These are phyloP conservation scores for Hippocampus barbouri DNA, from an alignment of 2,113 vertebrate genomes.

Conservation along the genomic window DNA sequence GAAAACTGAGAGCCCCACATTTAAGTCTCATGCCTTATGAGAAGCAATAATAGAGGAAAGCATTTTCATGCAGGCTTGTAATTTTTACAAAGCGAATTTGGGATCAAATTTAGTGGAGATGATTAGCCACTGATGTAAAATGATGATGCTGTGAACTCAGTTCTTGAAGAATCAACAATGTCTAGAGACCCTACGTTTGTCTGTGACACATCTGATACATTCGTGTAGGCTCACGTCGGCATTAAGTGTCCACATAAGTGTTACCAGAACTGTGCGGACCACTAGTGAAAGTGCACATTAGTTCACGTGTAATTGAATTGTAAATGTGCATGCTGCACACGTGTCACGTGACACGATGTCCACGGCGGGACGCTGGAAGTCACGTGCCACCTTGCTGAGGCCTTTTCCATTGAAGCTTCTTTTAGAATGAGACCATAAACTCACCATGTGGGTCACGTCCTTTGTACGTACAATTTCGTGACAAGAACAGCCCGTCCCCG, in stretches of 20 bases:
- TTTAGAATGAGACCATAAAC: neutral
- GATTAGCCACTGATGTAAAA: neutral
- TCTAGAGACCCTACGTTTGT: too few relatives aligned
- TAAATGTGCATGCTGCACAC: slow-evolving; percentile 14
- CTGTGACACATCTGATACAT: too few relatives aligned
- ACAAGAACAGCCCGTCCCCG: neutral
- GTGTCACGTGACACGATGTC: slow-evolving; percentile 36
- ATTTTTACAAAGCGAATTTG: neutral
- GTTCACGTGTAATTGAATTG: neutral
- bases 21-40: neutral
- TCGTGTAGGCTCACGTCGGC: too few relatives aligned
- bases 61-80: neutral
- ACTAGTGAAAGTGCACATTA: neutral
- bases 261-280: neutral
- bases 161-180: neutral
- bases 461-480: neutral
- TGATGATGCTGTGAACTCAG: neutral
- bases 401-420: slow-evolving; percentile 19
- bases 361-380: slow-evolving; percentile 12
- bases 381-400: slow-evolving; percentile 25
- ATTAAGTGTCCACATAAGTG: too few relatives aligned
- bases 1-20: slow-evolving; percentile 1
- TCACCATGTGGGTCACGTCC: neutral
- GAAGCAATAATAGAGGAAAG: neutral
- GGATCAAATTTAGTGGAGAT: neutral